Conservation (phyloP, 2,888 invertebrate species). For the Escarpia spicata region DNA sequence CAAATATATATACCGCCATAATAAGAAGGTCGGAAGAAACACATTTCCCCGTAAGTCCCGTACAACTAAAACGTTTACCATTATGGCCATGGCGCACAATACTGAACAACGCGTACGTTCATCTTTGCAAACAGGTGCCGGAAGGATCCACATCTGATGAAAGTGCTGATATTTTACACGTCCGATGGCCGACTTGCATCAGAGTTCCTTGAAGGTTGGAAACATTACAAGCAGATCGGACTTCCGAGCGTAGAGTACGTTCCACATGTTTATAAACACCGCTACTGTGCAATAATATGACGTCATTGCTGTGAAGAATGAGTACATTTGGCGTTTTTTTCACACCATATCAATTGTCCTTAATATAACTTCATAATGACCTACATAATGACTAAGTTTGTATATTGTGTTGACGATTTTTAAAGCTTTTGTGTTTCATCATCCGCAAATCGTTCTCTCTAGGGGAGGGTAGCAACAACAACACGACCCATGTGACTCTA, state of each 20-base stretch:
- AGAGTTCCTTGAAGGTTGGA: slow-evolving; percentile 61
- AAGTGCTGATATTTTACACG: slow-evolving; percentile 56
- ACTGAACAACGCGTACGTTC: not conserved
- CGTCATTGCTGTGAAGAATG: too few relatives aligned
- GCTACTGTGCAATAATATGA: not conserved
- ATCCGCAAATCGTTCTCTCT: too few relatives aligned
- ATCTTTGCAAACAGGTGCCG: slow-evolving; percentile 36
- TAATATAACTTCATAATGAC: too few relatives aligned
- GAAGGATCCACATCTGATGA: slow-evolving; percentile 59
- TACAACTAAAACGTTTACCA: too few relatives aligned
- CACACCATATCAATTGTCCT: not conserved
- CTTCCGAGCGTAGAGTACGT: slow-evolving; percentile 41
- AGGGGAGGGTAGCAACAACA: too few relatives aligned
- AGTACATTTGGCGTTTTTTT: not conserved
- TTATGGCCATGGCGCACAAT: not conserved
- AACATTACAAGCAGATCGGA: slow-evolving; percentile 40
- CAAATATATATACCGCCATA: not conserved
- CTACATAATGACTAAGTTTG: too few relatives aligned
- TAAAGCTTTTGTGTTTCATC: too few relatives aligned
- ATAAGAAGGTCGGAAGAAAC: not conserved
- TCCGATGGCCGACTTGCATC: slow-evolving; percentile 54
- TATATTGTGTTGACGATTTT: too few relatives aligned
- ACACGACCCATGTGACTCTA: not conserved
- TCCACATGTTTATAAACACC: not conserved
- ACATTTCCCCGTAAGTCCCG: not conserved